These are phyloP conservation scores for Plectropomus leopardus DNA, from an alignment of 2,113 vertebrate genomes.

Conservation along the genomic window DNA sequence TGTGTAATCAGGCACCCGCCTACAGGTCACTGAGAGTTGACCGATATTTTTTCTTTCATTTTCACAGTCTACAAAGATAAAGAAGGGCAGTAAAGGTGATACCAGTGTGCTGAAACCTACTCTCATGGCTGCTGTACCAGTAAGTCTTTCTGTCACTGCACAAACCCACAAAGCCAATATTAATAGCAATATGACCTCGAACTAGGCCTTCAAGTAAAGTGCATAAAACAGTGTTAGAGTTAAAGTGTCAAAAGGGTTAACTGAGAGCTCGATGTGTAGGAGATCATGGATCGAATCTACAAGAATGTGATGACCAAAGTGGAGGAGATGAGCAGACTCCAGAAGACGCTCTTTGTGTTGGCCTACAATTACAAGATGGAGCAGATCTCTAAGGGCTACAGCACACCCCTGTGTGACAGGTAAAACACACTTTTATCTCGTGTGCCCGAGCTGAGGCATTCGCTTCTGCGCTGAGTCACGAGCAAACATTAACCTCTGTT, in stretches of 20 bases:
- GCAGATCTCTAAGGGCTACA: constrained; percentile 93
- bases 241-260: constrained; percentile 1
- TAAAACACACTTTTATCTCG: constrained; percentile 56
- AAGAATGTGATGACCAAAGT: constrained; percentile 99
- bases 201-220: neutral
- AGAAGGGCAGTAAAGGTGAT: constrained; percentile 98
- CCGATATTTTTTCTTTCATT: constrained; percentile 10
- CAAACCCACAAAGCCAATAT: neutral
- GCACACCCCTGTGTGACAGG: constrained; percentile 95
- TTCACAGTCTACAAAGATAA: constrained; percentile 96
- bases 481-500: constrained; percentile 13
- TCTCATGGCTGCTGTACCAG: constrained; percentile 97
- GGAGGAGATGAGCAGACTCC: constrained; percentile 94
- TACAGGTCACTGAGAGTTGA: neutral
- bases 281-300: constrained; percentile 99
- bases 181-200: neutral
- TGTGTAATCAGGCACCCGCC: too few relatives aligned
- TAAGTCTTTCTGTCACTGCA: constrained; percentile 78
- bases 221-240: neutral
- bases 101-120: constrained; percentile 93
- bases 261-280: constrained; percentile 78
- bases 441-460: neutral
- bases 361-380: constrained; percentile 99
- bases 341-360: constrained; percentile 93
- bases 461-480: neutral